Evolutionary conservation across 35 echinoderm and acorn worm species (phyloP).

Genomic region (Ptychodera flava): DNA sequence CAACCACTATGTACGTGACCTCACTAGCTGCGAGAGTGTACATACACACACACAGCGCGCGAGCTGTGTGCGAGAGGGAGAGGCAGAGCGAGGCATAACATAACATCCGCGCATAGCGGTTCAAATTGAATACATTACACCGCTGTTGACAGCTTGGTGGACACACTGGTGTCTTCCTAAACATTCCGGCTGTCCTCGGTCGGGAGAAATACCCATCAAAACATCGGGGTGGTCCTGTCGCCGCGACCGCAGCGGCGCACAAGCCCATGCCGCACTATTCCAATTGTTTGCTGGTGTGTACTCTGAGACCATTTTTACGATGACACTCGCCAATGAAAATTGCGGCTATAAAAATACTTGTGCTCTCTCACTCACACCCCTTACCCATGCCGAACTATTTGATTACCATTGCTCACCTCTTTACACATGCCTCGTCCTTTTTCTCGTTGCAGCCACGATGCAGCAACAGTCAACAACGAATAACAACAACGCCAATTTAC

Average conservation of each 20-base stretch:
- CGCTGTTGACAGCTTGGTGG: not conserved
- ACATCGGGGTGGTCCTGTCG: not conserved
- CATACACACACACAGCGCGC: no score
- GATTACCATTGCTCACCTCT: no score
- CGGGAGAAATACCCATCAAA: not conserved
- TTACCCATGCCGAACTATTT: not conserved
- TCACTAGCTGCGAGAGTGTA: not conserved
- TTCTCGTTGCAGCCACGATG: not conserved
- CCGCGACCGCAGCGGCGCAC: not conserved
- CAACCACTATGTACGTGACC: not conserved
- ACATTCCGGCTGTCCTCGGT: not conserved
- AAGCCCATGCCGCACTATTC: not conserved
- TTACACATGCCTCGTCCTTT: no score
- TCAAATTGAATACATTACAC: not conserved
- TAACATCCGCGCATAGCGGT: not conserved
- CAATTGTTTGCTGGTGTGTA: not conserved
- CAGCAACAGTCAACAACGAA: conserved; percentile 4
- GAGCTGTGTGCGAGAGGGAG: no score
- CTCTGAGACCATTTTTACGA: not conserved
- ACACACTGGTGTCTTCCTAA: not conserved
- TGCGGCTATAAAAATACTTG: not conserved
- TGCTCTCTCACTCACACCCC: not conserved
- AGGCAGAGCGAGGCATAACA: no score
- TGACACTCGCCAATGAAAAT: not conserved
- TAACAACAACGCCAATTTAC: conserved; percentile 40